Conservation (phyloP, 2,113 vertebrate species). For the Glaucomys volans region DNA sequence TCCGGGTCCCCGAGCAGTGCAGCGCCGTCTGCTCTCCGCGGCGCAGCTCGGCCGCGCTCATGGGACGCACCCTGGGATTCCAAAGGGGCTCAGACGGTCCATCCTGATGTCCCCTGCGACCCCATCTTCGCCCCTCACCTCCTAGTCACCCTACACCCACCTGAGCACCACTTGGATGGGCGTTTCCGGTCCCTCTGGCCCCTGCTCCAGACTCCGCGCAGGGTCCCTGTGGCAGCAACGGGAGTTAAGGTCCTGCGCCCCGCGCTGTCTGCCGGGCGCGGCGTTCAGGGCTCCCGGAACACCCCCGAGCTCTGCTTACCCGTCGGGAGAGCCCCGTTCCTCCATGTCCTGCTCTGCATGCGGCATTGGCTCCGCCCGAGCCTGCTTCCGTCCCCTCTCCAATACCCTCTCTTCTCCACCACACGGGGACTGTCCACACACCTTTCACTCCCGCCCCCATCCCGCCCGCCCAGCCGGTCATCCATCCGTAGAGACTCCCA, state of each 20-base stretch:
- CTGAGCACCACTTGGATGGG: slow-evolving; percentile 86
- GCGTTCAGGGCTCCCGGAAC: not conserved
- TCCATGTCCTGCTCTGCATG: slow-evolving; percentile 68
- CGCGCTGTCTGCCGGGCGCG: not conserved
- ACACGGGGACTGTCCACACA: not conserved
- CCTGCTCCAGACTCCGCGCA: not conserved
- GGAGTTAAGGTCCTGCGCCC: not conserved
- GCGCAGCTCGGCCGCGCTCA: slow-evolving; percentile 80
- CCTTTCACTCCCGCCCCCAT: not conserved
- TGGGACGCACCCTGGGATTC: slow-evolving; percentile 85
- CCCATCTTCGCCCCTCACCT: not conserved
- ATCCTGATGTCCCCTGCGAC: not conserved
- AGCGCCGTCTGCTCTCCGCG: slow-evolving; percentile 83
- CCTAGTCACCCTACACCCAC: slow-evolving; percentile 63
- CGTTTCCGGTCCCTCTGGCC: slow-evolving; percentile 62
- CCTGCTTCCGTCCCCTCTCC: not conserved
- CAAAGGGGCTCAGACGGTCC: not conserved
- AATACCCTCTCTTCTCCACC: not conserved
- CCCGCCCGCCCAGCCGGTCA: slow-evolving; percentile 49
- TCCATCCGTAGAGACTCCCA: slow-evolving; percentile 68
- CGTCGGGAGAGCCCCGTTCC: slow-evolving; percentile 71
- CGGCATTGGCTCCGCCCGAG: not conserved
- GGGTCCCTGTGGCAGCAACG: slow-evolving; percentile 74
- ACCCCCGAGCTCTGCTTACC: slow-evolving; percentile 50
- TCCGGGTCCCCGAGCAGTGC: slow-evolving; percentile 84